Base-by-base conservation (phyloP, 2,797 vertebrate genomes). In the Fistularia tabacaria region DNA sequence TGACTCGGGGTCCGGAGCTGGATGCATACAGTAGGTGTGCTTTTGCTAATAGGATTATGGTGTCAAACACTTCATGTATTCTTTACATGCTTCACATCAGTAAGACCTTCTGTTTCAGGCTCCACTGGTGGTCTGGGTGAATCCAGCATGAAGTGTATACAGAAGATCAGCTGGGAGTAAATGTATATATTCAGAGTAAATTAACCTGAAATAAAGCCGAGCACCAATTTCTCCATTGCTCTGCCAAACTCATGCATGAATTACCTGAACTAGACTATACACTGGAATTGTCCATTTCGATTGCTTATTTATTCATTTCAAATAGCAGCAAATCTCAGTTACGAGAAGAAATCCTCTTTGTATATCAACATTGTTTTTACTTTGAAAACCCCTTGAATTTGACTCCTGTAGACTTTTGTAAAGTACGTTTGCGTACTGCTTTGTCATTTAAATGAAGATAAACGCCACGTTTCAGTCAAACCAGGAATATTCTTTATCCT, bases 341-440 rank as follows among this genome's bases (percentile, higher is more conserved):
- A 54, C 40, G 49, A 73, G 56, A 10, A 66, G 74, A 71, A 78
- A 59, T 9, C 63, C 25, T 25, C 25, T 47, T 80, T 1, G 64
- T 74, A 74, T 81, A 81, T 77, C 51, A 80, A 66, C n/a, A 49
- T 77, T 81, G 73, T 78, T 84, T 83, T 81, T 25, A 25, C 25
- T 25, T 2, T 25, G 25, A 25, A 25, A 25, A 25, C 25, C 25
- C 25, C 5, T 25, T 25, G 25, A 25, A 25, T 25, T 25, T 25
- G 25, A 25, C 25, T 2, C 5, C 25, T 5, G 25, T 25, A 25
- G 25, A 25, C 25, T 25, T 25, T 25, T 25, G 5, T 25, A 5
- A 25, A 25, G 25, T 25, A 25, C 25, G 2, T 25, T 25, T 25
- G 25, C 25, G 2, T 25, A 2, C 2, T 25, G 25, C 5, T 25